phyloP scores from a whole-genome alignment of 2,888 invertebrate species.

The Idaea aversata region DNA sequence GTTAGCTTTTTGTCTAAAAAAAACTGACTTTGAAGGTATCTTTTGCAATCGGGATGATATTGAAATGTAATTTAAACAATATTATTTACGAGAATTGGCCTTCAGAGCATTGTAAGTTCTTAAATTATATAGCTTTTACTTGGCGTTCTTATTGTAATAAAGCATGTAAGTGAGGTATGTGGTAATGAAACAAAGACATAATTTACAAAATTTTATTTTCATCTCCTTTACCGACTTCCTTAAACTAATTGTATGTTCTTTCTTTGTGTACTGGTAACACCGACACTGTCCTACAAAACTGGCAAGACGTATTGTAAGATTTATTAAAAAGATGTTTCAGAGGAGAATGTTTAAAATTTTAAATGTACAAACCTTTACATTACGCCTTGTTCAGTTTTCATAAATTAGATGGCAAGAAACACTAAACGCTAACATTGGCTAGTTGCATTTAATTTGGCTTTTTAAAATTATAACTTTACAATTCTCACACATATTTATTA shows the following conservation, averaged over 20 bases:
- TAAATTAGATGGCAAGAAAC: conserved; percentile 73
- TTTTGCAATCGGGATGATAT: no score
- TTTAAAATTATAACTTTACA: no score
- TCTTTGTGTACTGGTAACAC: conserved; percentile 79
- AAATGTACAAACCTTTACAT: conserved; percentile 22
- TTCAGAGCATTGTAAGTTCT: no score
- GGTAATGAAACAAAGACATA: conserved; percentile 54
- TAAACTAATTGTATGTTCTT: conserved; percentile 71
- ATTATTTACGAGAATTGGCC: no score
- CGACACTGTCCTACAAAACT: conserved; percentile 62
- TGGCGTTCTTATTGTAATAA: no score
- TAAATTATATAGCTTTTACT: no score
- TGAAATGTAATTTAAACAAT: no score
- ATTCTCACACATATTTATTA: no score
- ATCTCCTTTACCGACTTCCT: conserved; percentile 67
- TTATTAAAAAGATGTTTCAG: conserved; percentile 12
- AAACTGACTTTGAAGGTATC: no score
- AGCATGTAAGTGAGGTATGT: background rate
- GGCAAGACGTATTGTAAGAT: conserved; percentile 42
- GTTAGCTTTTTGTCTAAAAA: no score
- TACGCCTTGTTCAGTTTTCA: conserved; percentile 49
- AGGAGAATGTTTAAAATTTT: conserved; percentile 10
- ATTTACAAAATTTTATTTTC: conserved; percentile 77
- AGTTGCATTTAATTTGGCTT: conserved; percentile 31
- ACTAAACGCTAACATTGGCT: conserved; percentile 77